These are phyloP conservation scores for Girardinichthys multiradiatus DNA, from an alignment of 2,113 vertebrate genomes.

Conservation along the genomic window DNA sequence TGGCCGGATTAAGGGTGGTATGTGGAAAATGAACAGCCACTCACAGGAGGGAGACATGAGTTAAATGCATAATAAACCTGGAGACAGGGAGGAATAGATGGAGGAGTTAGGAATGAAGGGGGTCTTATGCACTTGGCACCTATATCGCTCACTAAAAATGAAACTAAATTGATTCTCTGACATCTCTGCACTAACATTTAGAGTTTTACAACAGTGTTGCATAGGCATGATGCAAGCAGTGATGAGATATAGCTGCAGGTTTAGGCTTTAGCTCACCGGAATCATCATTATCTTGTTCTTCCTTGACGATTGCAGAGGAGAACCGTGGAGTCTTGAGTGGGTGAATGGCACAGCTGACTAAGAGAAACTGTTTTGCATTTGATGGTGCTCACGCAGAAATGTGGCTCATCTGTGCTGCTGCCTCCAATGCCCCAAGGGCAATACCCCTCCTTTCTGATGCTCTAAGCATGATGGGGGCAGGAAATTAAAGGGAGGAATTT, in stretches of 20 bases:
- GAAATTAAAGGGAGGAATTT: constrained; percentile 59
- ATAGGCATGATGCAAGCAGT: constrained; percentile 1
- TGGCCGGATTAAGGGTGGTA: constrained; percentile 74
- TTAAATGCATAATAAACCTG: constrained; percentile 75
- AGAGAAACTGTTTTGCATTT: constrained; percentile 6
- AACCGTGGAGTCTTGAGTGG: constrained; percentile 25
- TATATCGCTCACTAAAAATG: constrained; percentile 51
- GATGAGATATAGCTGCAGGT: constrained; percentile 27
- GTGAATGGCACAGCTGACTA: background rate
- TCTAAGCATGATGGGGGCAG: constrained; percentile 52
- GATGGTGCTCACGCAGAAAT: constrained; percentile 41
- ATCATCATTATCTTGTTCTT: constrained; percentile 46
- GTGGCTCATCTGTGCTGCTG: constrained; percentile 66
- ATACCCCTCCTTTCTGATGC: constrained; percentile 18
- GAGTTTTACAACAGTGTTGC: constrained; percentile 42
- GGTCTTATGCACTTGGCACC: constrained; percentile 46
- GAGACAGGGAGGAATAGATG: constrained; percentile 30
- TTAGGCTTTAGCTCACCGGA: constrained; percentile 39
- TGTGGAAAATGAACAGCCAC: constrained; percentile 78
- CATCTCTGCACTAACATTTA: constrained; percentile 42
- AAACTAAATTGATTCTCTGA: constrained; percentile 57
- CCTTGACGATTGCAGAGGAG: constrained; percentile 31
- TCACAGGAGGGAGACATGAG: constrained; percentile 72
- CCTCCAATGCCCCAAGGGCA: constrained; percentile 44
- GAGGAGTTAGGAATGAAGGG: background rate